phyloP scores from a whole-genome alignment of 2,113 vertebrate species.

The Haplochromis vanheusdeni region DNA sequence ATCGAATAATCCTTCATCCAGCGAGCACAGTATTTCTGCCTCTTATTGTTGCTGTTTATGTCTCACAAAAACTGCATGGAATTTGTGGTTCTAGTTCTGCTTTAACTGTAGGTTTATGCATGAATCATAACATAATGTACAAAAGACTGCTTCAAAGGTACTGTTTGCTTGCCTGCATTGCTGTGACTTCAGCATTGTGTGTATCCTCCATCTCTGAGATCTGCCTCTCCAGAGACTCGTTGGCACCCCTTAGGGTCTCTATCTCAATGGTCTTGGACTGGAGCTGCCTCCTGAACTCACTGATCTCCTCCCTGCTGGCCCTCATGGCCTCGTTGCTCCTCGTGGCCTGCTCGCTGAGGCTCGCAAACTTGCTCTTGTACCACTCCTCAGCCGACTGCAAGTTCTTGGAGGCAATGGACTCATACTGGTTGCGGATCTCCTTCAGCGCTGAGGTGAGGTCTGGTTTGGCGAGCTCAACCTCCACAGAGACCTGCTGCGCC shows the following conservation, averaged over 20 bases:
- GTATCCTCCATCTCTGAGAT: conserved; percentile 83
- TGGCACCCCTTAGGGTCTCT: conserved; percentile 82
- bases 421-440: conserved; percentile 85
- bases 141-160: neutral
- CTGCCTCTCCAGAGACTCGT: conserved; percentile 86
- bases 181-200: conserved; percentile 73
- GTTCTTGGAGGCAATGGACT: conserved; percentile 83
- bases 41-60: neutral
- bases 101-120: neutral
- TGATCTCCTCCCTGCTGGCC: conserved; percentile 83
- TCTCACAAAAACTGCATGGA: neutral
- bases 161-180: conserved; percentile 75
- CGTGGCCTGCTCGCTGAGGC: conserved; percentile 81
- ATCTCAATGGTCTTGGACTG: conserved; percentile 86
- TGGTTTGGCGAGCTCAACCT: conserved; percentile 71
- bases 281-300: conserved; percentile 85
- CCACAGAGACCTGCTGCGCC: conserved; percentile 71
- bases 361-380: conserved; percentile 83
- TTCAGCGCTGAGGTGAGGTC: conserved; percentile 83
- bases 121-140: neutral
- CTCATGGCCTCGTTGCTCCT: conserved; percentile 83
- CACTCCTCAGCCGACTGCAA: conserved; percentile 87
- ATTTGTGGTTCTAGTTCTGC: neutral
- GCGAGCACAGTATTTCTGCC: neutral
- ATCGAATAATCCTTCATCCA: neutral